Conservation (phyloP, 2,113 vertebrate species). For the Potamarius usumacintae region DNA sequence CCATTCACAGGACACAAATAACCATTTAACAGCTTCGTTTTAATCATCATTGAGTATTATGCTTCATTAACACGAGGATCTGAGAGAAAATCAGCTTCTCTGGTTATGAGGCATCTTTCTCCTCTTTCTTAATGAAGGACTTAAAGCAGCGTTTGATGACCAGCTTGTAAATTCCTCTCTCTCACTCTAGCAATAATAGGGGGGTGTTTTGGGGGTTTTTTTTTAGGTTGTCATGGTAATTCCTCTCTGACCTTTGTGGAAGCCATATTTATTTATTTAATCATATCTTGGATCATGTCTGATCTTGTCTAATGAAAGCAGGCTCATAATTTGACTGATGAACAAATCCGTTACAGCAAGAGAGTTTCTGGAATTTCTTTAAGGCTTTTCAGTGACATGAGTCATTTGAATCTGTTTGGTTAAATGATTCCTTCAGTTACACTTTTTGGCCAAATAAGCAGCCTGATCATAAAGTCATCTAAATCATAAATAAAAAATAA, state of each 20-base stretch:
- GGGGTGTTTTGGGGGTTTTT: too few species aligned
- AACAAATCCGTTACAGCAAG: neutral
- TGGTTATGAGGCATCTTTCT: neutral
- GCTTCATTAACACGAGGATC: constrained; percentile 19
- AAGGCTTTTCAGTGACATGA: neutral
- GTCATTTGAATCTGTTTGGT: neutral
- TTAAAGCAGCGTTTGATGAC: neutral
- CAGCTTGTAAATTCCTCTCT: neutral
- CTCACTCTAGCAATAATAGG: too few species aligned
- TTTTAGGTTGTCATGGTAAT: neutral
- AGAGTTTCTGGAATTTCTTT: neutral
- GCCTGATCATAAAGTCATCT: neutral
- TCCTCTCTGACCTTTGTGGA: neutral
- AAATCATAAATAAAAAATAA: neutral
- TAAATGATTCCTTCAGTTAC: neutral
- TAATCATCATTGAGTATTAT: constrained; percentile 4
- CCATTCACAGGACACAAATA: constrained; percentile 1
- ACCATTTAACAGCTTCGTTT: constrained; percentile 17
- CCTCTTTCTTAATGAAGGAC: neutral
- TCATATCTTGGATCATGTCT: neutral
- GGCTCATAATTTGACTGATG: neutral
- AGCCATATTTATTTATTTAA: neutral
- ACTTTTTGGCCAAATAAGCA: too few species aligned
- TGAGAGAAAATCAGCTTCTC: neutral
- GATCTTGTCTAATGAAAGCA: neutral